phyloP scores from a whole-genome alignment of 1,140 invertebrate species.

The Drosophila serrata region DNA sequence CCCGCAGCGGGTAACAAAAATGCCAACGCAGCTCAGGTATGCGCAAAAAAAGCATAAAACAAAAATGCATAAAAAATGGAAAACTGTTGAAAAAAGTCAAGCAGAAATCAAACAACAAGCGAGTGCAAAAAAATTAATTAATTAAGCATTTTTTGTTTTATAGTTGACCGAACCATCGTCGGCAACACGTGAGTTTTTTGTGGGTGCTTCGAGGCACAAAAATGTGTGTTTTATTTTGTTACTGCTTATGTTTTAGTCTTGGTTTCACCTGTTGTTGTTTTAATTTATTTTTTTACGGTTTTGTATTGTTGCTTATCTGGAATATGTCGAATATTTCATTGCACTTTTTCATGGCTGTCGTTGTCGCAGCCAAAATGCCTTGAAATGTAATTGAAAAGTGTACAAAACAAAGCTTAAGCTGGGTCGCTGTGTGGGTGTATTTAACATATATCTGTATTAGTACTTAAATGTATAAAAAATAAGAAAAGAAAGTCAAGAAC shows the following conservation, averaged over 20 bases:
- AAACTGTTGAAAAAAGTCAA: slow-evolving; percentile 23
- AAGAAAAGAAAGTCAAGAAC: neutral
- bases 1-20: slow-evolving; percentile 43
- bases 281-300: neutral
- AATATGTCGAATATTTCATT: slow-evolving; percentile 53
- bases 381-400: slow-evolving; percentile 51
- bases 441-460: neutral
- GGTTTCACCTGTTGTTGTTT: slow-evolving; percentile 11
- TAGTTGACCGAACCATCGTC: slow-evolving; percentile 33
- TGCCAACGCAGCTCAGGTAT: slow-evolving; percentile 57
- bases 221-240: slow-evolving; percentile 9
- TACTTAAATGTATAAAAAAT: neutral
- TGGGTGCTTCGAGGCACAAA: slow-evolving; percentile 36
- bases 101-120: slow-evolving; percentile 35
- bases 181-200: slow-evolving; percentile 43
- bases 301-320: slow-evolving; percentile 40
- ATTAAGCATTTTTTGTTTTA: slow-evolving; percentile 64
- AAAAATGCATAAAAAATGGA: neutral
- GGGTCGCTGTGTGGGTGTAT: neutral
- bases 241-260: slow-evolving; percentile 48
- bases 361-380: slow-evolving; percentile 28
- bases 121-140: slow-evolving; percentile 62
- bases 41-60: slow-evolving; percentile 15
- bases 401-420: slow-evolving; percentile 29
- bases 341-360: slow-evolving; percentile 51